Evolutionary conservation across 2,888 invertebrate genomes (phyloP).

Genomic region (Diarsia dahlii): DNA sequence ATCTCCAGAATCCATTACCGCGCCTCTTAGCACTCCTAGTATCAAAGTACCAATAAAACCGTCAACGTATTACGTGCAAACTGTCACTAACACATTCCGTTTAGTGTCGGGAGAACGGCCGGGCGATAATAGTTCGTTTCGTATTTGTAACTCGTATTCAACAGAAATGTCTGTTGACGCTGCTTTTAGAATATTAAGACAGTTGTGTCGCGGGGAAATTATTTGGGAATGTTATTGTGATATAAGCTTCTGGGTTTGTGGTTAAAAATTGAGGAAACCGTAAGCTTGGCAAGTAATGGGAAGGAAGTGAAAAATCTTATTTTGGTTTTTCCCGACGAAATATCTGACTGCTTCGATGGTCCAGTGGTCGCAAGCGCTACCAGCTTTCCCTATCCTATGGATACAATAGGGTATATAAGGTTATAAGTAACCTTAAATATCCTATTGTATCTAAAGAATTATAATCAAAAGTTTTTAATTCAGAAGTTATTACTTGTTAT

Average conservation of each 20-base stretch:
- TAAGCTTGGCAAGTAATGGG: background rate
- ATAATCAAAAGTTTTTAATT: too few relatives aligned
- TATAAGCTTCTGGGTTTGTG: background rate
- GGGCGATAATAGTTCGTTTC: constrained; percentile 65
- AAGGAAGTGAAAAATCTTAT: background rate
- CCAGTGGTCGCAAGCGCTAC: too few relatives aligned
- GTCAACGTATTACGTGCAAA: constrained; percentile 59
- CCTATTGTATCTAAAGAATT: too few relatives aligned
- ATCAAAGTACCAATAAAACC: constrained; percentile 49
- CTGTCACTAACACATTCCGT: constrained; percentile 52
- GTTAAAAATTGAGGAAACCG: background rate
- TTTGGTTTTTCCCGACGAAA: background rate
- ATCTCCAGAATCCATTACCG: constrained; percentile 44
- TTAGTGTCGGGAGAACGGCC: constrained; percentile 60
- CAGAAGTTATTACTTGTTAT: too few relatives aligned
- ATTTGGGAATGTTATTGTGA: constrained; percentile 44
- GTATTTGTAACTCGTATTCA: constrained; percentile 65
- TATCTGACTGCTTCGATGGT: too few relatives aligned
- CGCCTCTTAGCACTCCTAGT: constrained; percentile 25
- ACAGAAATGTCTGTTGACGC: constrained; percentile 52
- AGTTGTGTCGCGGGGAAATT: constrained; percentile 43
- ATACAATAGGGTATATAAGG: background rate
- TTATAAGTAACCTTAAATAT: too few relatives aligned
- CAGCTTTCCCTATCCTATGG: background rate
- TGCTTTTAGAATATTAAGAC: constrained; percentile 66